Percentiles rank a stretch among this genome's conserved stretches.
These are phyloP conservation scores for Drosophila santomea DNA, from an alignment of 1,140 invertebrate species.

Conservation along the genomic window DNA sequence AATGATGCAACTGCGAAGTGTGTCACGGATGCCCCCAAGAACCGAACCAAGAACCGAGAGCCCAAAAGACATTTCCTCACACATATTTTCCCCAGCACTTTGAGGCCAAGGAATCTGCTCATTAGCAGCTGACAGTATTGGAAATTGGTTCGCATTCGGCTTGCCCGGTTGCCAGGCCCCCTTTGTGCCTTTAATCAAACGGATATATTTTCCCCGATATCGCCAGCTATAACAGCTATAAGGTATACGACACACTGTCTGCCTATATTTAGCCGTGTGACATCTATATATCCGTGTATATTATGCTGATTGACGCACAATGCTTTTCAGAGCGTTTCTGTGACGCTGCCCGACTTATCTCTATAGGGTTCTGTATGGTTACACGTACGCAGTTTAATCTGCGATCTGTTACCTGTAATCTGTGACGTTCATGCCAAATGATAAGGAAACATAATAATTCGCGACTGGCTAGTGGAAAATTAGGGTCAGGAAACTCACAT, in stretches of 20 bases:
- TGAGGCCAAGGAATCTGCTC: conserved; percentile 49
- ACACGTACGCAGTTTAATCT: conserved; percentile 26
- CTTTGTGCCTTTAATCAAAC: conserved; percentile 62
- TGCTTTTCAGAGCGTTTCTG: conserved; percentile 27
- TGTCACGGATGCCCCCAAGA: conserved; percentile 64
- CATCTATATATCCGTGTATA: conserved; percentile 52
- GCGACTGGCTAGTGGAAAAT: not conserved
- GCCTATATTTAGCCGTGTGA: conserved; percentile 61
- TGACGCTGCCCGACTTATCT: conserved; percentile 54
- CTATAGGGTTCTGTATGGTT: conserved; percentile 4
- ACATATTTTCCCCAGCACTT: conserved; percentile 24
- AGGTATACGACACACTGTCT: conserved; percentile 29
- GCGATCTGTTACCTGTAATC: conserved; percentile 15
- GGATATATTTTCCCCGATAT: conserved; percentile 39
- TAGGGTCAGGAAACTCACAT: not conserved
- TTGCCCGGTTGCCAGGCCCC: conserved; percentile 33
- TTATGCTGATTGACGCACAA: conserved; percentile 74
- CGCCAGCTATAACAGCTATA: conserved; percentile 15
- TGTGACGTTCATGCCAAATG: conserved; percentile 37
- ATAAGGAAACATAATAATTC: conserved; percentile 22
- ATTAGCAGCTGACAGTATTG: conserved; percentile 56
- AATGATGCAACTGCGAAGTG: conserved; percentile 80
- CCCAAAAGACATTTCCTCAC: conserved; percentile 37
- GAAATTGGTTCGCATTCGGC: conserved; percentile 41
- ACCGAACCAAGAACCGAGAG: conserved; percentile 9